Percentiles rank a stretch among this genome's conserved stretches.
Evolutionary conservation across 53 echinoderm and acorn worm genomes (phyloP).

Genomic region (Paracentrotus lividus): DNA sequence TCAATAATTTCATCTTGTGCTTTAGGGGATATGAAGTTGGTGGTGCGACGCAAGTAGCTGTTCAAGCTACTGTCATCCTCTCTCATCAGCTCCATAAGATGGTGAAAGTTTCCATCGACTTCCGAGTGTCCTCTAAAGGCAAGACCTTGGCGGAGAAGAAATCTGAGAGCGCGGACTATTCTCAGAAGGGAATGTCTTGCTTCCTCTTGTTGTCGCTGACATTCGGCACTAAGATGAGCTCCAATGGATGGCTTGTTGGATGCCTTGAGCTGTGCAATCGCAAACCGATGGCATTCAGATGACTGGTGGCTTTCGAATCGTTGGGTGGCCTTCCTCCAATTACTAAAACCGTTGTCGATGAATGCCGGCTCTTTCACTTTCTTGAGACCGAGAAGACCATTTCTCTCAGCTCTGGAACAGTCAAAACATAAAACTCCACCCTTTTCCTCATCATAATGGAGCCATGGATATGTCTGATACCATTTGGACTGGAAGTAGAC

Average conservation of each 20-base stretch:
- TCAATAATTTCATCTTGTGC: constrained; percentile 66
- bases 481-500: constrained; percentile 72
- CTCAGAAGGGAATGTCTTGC: constrained; percentile 20
- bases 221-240: constrained; percentile 20
- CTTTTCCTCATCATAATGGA: constrained; percentile 60
- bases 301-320: constrained; percentile 24
- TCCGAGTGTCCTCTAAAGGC: neutral
- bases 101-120: neutral
- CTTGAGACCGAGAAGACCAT: constrained; percentile 44
- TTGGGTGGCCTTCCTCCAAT: constrained; percentile 75
- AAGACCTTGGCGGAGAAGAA: constrained; percentile 20
- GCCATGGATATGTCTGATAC: constrained; percentile 66
- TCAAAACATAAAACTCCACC: constrained; percentile 62
- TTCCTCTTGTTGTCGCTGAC: constrained; percentile 29
- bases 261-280: neutral
- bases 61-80: constrained; percentile 20
- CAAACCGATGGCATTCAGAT: constrained; percentile 35
- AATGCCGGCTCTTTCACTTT: constrained; percentile 71
- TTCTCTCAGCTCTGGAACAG: constrained; percentile 44
- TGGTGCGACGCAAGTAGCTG: constrained; percentile 12
- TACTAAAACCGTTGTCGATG: constrained; percentile 70
- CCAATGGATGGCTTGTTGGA: constrained; percentile 3
- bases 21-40: constrained; percentile 53
- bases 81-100: neutral
- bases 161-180: neutral